These are phyloP conservation scores for Zoanthus gigantus DNA, from an alignment of 92 coral and sea anemone genomes.

Conservation along the genomic window DNA sequence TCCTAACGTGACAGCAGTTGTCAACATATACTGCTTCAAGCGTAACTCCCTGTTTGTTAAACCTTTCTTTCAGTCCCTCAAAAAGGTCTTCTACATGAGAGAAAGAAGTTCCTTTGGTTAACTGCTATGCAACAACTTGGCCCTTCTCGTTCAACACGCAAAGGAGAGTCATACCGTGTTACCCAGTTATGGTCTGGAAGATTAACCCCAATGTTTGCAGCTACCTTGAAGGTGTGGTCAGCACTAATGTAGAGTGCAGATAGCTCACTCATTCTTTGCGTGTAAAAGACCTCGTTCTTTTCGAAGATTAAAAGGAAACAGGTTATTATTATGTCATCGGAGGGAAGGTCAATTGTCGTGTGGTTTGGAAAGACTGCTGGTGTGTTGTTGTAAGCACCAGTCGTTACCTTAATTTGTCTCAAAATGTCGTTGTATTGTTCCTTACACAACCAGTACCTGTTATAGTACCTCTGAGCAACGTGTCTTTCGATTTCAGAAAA, in stretches of 20 bases:
- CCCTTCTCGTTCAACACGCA: constrained; percentile 60
- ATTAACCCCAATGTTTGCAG: constrained; percentile 45
- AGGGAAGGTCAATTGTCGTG: constrained; percentile 38
- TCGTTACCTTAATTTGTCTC: background rate
- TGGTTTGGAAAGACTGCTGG: constrained; percentile 9
- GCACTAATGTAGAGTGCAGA: constrained; percentile 3
- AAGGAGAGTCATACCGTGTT: constrained; percentile 47
- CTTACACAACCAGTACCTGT: constrained; percentile 33
- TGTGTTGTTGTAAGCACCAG: background rate
- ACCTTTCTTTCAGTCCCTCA: constrained; percentile 46
- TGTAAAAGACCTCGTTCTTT: constrained; percentile 1
- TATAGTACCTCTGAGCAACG: constrained; percentile 22
- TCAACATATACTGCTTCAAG: constrained; percentile 58
- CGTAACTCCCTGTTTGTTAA: constrained; percentile 17
- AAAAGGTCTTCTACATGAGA: constrained; percentile 27
- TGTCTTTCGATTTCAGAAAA: constrained; percentile 41
- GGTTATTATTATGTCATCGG: constrained; percentile 3
- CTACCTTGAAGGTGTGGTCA: constrained; percentile 60
- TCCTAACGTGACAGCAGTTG: constrained; percentile 59
- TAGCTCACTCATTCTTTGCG: background rate
- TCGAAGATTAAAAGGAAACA: constrained; percentile 20
- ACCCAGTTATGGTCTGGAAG: constrained; percentile 35
- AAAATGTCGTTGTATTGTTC: background rate
- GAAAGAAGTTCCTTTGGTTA: constrained; percentile 8
- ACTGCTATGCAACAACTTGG: constrained; percentile 9